Base-by-base conservation (phyloP, 2,797 vertebrate species). In the Pangasius mekongensis region DNA sequence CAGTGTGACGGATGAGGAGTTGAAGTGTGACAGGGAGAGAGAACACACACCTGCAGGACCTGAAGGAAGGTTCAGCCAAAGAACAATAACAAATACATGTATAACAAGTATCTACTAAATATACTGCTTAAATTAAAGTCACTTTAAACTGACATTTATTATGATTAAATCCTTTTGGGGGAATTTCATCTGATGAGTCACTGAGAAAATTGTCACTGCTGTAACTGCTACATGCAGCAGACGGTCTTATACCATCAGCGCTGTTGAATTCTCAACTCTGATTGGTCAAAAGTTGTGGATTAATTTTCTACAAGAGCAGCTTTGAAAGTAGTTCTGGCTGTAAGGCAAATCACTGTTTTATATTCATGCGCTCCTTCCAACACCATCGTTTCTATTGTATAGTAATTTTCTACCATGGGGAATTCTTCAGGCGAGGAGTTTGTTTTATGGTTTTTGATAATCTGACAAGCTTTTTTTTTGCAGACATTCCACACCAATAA, bases 21-120 rank as follows among this genome's bases (percentile, higher is more conserved):
- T 97, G 76, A 94, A 74, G 60, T 86, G 56, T 91, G 91, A 94
- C 90, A 97, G 74, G 64, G 74, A 92, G 89, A 98, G 94, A 82
- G 93, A 93, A 7, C 95, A 97, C 85, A 98, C 91, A 77, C 95
- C 95, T 84, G 95, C 94, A 81, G 96, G 97, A 91, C 94, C 97
- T 98, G 92, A 43, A 91, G 91, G 86, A 93, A 69, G 47, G 47
- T 60, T 47, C 0, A 69, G 5, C n/a, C 24, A 71, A 81, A 74
- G 22, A 78, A 33, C 36, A 77, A 77, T 7, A 33, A 76, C 27
- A 86, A 56, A 56, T 27, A 66, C 6, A n/a, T 18, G 7, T 73
- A 54, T 11, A 36, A 22, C 16, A n/a, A 30, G 49, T 30, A 49
- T 10, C 52, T 83, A 64, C 20, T 8, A 62, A n/a, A 43, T 4